Evolutionary conservation across 2,888 invertebrate species (phyloP), one percentile per base, ranked within the genome.

Genomic region (Pardosa pseudoannulata): DNA sequence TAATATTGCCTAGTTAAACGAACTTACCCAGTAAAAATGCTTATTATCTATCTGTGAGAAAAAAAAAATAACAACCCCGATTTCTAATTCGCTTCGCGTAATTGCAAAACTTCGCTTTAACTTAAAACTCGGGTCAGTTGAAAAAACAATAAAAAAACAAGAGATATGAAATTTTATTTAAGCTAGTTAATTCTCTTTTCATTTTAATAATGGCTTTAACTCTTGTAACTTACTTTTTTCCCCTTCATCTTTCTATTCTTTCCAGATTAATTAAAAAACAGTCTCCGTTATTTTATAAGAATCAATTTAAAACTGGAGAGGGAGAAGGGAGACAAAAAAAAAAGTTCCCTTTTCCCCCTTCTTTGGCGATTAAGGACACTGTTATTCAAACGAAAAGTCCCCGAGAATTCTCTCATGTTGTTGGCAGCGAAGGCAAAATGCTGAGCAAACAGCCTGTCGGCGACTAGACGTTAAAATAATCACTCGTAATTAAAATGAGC

Each of bases 381-480:
- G 56, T 56, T 56, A 19, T 56, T 23, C 23, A 56, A 56, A 56
- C 23, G 7, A 23, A 56, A 56, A 56, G 23, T 56, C 56, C 23
- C 19, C n/a, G n/a, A 0, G 11, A 56, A 23, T 23, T 23, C 23
- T 56, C 16, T 23, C 56, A 2, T 16, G 16, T 56, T 23, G 13
- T 23, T 2, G 23, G 56, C 56, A 56, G 16, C 56, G 5, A 2
- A 23, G 23, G 11, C 56, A 56, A 56, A 56, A 56, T 56, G 56
- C 56, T 56, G 75, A 64, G 67, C 71, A 82, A 82, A 82, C 62
- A 82, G 29, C 9, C 82, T 75, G 70, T 62, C 32, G 39, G 75
- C 75, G 56, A 74, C 39, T 64, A 64, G 41, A 68, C 74, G 70
- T 82, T 82, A 76, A 76, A 82, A 82, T 82, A 82, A 82, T 82